Base-by-base conservation (phyloP, 1,140 invertebrate species). In the Apis cerana region DNA sequence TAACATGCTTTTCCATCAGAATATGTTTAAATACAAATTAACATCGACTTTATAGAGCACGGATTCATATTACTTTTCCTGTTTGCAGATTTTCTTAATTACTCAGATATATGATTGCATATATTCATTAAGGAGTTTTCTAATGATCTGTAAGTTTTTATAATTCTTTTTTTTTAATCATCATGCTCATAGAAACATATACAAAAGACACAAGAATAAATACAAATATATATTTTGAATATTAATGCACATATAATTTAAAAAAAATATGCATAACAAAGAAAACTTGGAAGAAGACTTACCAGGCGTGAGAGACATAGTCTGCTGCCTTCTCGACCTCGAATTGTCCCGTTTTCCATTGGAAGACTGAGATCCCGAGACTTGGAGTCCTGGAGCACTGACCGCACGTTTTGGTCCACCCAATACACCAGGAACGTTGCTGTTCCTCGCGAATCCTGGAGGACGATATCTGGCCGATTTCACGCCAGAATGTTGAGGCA, bases 381-480 rank as follows among this genome's bases (percentile, higher is more conserved):
- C 93, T 75, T 97, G 96, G 13, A 97, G 94, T 0, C 97, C 97
- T 0, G 96, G 96, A 0, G 96, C 96, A 9, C 96, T 97, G 27
- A 96, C 95, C 11, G 97, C 96, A 27, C 96, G 93, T 81, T 97
- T 97, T 21, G 95, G 95, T 2, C 95, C 95, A 15, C 92, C 89
- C 54, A 92, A 92, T 10, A 89, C 77, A 11, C 88, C 84, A 88
- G 91, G 89, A 27, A 89, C 81, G 50, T 90, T 86, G 77, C 91
- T 93, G 85, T 93, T 94, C 11, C 93, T 87, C 0, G 92, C 92
- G 92, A 97, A 97, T 0, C 97, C 97, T 0, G 97, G 97, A 0
- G 97, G 97, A 3, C 97, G 94, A 90, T 98, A 98, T 5, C 98
- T 93, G 9, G 97, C 97, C 52, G 97, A 98, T 89, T 98, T 97